phyloP scores from a whole-genome alignment of 2,888 invertebrate genomes.

The Chymomyza fuscimana region DNA sequence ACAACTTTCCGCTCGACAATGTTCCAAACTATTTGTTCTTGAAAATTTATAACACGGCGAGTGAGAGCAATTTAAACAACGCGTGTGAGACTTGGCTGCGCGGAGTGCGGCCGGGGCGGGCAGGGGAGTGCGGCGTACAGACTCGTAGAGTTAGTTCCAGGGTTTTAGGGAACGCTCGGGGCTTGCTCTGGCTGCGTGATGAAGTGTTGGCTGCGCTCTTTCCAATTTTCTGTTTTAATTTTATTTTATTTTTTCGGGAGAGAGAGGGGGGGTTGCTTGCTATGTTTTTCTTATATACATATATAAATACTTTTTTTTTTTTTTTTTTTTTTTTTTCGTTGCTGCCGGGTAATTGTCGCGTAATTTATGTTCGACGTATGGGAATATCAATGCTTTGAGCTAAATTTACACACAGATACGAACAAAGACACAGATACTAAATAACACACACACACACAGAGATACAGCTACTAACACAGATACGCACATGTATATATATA shows the following conservation, averaged over 20 bases:
- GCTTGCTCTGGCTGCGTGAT: slow-evolving; percentile 45
- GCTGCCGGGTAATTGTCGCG: slow-evolving; percentile 66
- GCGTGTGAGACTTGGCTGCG: slow-evolving; percentile 58
- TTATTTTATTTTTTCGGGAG: neutral
- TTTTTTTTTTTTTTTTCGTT: slow-evolving; percentile 29
- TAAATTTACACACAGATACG: slow-evolving; percentile 40
- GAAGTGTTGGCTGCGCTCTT: slow-evolving; percentile 56
- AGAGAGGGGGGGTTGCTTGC: neutral
- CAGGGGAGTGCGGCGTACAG: slow-evolving; percentile 5
- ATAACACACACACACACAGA: neutral
- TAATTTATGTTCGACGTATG: slow-evolving; percentile 70
- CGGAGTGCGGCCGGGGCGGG: slow-evolving; percentile 19
- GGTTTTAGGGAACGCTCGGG: slow-evolving; percentile 12
- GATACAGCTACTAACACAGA: neutral
- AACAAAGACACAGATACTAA: neutral
- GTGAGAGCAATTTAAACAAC: slow-evolving; percentile 68
- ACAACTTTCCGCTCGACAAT: slow-evolving; percentile 40
- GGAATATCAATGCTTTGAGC: slow-evolving; percentile 66
- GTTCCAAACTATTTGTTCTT: slow-evolving; percentile 31
- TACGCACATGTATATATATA: neutral
- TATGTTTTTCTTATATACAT: neutral
- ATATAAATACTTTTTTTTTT: slow-evolving; percentile 10
- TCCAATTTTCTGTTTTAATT: slow-evolving; percentile 51
- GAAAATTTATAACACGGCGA: slow-evolving; percentile 63
- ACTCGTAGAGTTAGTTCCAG: neutral